Conservation (phyloP, 2,113 vertebrate species). For the Poecile atricapillus region DNA sequence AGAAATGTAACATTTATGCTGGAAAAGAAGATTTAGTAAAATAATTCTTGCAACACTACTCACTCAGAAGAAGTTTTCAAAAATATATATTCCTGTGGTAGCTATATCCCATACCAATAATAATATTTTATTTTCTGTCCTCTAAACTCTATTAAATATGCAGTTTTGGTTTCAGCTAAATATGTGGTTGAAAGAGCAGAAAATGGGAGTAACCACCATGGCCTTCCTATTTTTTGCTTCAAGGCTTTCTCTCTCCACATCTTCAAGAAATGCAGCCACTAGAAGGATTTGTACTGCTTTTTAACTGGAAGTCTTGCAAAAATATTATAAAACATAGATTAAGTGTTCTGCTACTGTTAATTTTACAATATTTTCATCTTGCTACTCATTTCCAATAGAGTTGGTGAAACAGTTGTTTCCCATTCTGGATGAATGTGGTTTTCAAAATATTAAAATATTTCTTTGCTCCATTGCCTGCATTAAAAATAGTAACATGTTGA, state of each 20-base stretch:
- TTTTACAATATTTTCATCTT: background rate
- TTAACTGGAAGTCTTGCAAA: background rate
- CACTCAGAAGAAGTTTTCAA: background rate
- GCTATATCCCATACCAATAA: background rate
- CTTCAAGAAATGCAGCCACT: background rate
- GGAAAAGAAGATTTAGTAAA: background rate
- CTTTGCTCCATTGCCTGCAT: background rate
- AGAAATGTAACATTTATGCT: background rate
- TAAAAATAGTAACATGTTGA: constrained; percentile 18
- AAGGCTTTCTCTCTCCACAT: background rate
- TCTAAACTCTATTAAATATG: background rate
- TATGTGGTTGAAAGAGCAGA: background rate
- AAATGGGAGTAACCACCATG: background rate
- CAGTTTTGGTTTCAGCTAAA: background rate
- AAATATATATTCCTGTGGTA: background rate
- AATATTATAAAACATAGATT: background rate
- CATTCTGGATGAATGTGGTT: background rate
- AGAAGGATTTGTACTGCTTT: background rate
- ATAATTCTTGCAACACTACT: background rate
- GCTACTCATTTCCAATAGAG: background rate
- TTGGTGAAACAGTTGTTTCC: background rate
- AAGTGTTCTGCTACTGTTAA: background rate
- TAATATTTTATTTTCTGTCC: background rate
- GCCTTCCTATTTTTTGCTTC: background rate
- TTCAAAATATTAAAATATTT: background rate